phyloP scores from a whole-genome alignment of 2,888 invertebrate genomes.

The Azorinus chamasolen region DNA sequence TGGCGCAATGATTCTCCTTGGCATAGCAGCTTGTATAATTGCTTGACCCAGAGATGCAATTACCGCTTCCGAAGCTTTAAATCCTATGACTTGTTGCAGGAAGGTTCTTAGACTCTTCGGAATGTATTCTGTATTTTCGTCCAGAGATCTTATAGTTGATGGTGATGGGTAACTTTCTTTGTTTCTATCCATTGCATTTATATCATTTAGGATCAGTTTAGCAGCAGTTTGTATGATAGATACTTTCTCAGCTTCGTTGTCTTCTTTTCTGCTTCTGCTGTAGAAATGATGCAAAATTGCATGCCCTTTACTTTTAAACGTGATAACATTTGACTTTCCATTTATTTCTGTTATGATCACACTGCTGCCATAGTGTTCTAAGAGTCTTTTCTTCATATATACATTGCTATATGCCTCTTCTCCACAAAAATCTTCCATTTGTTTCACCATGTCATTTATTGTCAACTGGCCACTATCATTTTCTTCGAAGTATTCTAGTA shows the following conservation, averaged over 20 bases:
- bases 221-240: conserved; percentile 60
- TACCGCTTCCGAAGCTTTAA: neutral
- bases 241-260: conserved; percentile 38
- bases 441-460: conserved; percentile 20
- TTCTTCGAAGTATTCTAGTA: conserved; percentile 26
- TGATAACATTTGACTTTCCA: conserved; percentile 56
- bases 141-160: neutral
- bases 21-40: conserved; percentile 17
- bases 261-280: conserved; percentile 11
- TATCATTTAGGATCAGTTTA: conserved; percentile 64
- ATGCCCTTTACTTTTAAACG: conserved; percentile 48
- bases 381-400: conserved; percentile 55
- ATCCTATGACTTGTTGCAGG: neutral
- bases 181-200: conserved; percentile 30
- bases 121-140: neutral
- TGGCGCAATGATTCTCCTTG: conserved; percentile 5
- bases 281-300: conserved; percentile 50
- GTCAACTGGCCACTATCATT: conserved; percentile 33
- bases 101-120: neutral
- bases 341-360: conserved; percentile 56
- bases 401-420: conserved; percentile 22
- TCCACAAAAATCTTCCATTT: conserved; percentile 17
- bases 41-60: conserved; percentile 10
- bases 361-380: conserved; percentile 56
- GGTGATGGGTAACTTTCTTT: conserved; percentile 23